Evolutionary conservation across 2,113 vertebrate species (phyloP).

Genomic region (Anoura caudifer): DNA sequence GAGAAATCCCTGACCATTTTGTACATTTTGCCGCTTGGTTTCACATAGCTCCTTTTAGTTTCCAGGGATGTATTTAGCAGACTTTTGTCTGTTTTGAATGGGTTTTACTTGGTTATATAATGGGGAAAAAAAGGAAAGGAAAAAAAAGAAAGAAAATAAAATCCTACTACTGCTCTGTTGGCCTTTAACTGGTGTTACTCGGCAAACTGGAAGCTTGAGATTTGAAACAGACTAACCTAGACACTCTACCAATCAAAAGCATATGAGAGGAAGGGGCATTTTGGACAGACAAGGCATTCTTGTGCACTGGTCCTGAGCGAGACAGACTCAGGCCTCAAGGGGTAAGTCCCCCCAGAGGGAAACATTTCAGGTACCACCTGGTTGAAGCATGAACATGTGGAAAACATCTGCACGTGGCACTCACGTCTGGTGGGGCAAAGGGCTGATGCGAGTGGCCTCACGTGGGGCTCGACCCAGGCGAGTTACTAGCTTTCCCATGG

Average conservation of each 20-base stretch:
- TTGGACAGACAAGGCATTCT: neutral
- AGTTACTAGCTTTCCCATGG: neutral
- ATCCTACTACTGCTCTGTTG: neutral
- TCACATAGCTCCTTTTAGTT: conserved; percentile 39
- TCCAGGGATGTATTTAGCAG: conserved; percentile 3
- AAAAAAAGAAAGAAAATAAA: neutral
- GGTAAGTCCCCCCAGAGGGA: neutral
- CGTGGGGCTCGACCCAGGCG: neutral
- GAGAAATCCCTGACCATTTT: conserved; percentile 60
- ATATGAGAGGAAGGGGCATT: neutral
- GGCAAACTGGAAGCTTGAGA: neutral
- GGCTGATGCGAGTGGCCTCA: neutral
- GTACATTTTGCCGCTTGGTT: conserved; percentile 47
- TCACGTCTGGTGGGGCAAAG: neutral
- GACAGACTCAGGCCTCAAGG: too few relatives aligned
- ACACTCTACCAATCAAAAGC: neutral
- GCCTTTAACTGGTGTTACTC: neutral
- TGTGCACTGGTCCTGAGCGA: neutral
- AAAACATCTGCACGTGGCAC: neutral
- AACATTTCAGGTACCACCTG: neutral
- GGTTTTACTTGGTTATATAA: conserved; percentile 1
- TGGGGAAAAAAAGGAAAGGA: neutral
- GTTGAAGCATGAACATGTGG: neutral
- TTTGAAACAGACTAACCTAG: neutral
- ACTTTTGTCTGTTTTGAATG: conserved; percentile 25